Percentiles rank a stretch among this genome's conserved stretches.
Evolutionary conservation across 2,113 vertebrate genomes (phyloP).

Genomic region (Ictalurus furcatus): DNA sequence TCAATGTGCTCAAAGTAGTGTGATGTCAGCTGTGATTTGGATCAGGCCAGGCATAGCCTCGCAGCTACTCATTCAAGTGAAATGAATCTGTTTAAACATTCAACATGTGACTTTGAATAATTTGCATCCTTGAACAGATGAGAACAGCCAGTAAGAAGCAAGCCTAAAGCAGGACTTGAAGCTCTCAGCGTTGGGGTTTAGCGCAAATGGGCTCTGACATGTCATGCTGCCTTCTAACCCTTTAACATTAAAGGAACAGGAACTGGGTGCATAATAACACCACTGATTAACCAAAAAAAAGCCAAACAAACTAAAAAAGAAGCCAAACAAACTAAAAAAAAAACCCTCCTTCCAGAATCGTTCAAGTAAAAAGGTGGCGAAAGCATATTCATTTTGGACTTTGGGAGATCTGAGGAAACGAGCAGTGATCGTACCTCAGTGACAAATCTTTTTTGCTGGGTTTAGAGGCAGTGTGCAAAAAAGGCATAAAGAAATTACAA

Average conservation of each 20-base stretch:
- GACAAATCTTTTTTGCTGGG: neutral
- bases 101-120: conserved; percentile 52
- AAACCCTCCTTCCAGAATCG: neutral
- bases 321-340: neutral
- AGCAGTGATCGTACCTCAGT: neutral
- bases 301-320: neutral
- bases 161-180: conserved; percentile 27
- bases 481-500: conserved; percentile 22
- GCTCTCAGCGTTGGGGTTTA: neutral
- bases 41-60: neutral
- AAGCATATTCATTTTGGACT: conserved; percentile 25
- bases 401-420: neutral
- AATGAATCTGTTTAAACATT: conserved; percentile 46
- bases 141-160: conserved; percentile 18
- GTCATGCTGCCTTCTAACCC: neutral
- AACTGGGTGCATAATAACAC: neutral
- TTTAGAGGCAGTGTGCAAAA: neutral
- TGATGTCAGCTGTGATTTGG: conserved; percentile 4
- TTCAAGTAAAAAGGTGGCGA: conserved; percentile 20
- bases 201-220: neutral
- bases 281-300: conserved; percentile 7
- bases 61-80: conserved; percentile 29
- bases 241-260: conserved; percentile 21
- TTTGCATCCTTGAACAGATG: conserved; percentile 47
- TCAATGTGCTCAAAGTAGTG: neutral